Base-by-base conservation (phyloP, 1,140 invertebrate genomes). In the Druon quercuslanigerum region DNA sequence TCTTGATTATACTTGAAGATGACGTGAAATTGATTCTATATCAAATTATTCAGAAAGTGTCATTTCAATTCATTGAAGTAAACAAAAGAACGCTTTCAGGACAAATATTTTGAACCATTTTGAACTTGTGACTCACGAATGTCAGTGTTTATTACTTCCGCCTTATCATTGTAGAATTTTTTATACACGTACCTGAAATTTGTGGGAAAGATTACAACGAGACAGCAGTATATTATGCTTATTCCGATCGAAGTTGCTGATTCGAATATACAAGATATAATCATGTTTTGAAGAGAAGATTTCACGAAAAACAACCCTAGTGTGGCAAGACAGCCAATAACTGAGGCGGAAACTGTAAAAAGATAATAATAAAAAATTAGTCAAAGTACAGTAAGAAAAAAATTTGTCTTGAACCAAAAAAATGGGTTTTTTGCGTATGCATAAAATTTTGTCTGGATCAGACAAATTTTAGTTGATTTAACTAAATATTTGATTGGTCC, bases 301-400 rank as follows among this genome's bases (percentile, higher is more conserved):
- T 86, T 84, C 4, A 92, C 92, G 51, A 91, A 87, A 74, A 91
- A 91, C n/a, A 93, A 85, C 3, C 88, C 89, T 16, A 92, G 82
- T 0, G 90, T 88, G 25, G 88, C 86, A 0, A 81, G 72, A 9
- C 89, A 89, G 17, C 91, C 87, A 14, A 90, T 74, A 8, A 90
- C 79, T 50, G 92, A 86, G 20, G 90, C 90, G 72, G 90, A 84
- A 46, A 91, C 92, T 92, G 86, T 11, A 57, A 57, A 1, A 2
- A 56, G n/a, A 56, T 17, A 8, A 56, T n/a, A 1, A 73, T n/a
- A 85, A 88, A 73, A 79, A 50, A 70, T 77, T 75, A 79, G 2
- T 33, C 25, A 5, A 33, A 5, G 25, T 33, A 33, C 25, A 33
- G 0, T 33, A 3, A 33, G 25, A 33, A 33, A 33, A 33, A 33